Conservation (phyloP, 2,888 invertebrate genomes). For the Crioceris asparagi region DNA sequence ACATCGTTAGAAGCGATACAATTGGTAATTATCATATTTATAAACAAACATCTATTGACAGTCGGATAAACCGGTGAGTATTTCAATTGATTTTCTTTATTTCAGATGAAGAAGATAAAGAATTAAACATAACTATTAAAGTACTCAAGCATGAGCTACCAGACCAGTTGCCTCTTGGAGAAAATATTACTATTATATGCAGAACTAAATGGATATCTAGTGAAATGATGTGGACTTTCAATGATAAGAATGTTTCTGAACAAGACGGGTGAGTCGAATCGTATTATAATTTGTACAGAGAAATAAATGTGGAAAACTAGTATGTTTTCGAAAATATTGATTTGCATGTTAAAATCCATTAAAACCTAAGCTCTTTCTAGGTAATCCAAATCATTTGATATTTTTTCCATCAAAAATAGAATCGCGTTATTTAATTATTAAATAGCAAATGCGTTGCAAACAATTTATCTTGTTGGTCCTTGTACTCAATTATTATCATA, state of each 20-base stretch:
- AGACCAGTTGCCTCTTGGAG: conserved; percentile 35
- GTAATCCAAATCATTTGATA: too few species aligned
- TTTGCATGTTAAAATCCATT: too few species aligned
- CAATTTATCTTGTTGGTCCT: too few species aligned
- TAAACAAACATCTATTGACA: not conserved
- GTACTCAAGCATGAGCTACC: conserved; percentile 31
- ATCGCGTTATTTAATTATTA: too few species aligned
- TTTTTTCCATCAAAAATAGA: too few species aligned
- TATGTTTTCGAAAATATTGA: too few species aligned
- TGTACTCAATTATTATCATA: too few species aligned
- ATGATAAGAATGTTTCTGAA: conserved; percentile 44
- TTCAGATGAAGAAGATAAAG: conserved; percentile 30
- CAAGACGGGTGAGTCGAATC: conserved; percentile 40
- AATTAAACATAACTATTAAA: conserved; percentile 33
- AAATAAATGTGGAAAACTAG: not conserved
- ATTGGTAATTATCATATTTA: conserved; percentile 28
- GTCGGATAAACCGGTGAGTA: not conserved
- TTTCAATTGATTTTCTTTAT: conserved; percentile 12
- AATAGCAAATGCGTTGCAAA: too few species aligned
- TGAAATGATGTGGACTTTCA: conserved; percentile 48
- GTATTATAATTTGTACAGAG: too few species aligned
- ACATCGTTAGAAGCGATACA: conserved; percentile 26
- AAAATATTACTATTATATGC: conserved; percentile 45
- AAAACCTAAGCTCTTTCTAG: too few species aligned
- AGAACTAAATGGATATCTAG: conserved; percentile 41